Percentiles rank a stretch among this genome's conserved stretches.
These are phyloP conservation scores for Leptothorax acervorum DNA, from an alignment of 2,888 invertebrate species.

Conservation along the genomic window DNA sequence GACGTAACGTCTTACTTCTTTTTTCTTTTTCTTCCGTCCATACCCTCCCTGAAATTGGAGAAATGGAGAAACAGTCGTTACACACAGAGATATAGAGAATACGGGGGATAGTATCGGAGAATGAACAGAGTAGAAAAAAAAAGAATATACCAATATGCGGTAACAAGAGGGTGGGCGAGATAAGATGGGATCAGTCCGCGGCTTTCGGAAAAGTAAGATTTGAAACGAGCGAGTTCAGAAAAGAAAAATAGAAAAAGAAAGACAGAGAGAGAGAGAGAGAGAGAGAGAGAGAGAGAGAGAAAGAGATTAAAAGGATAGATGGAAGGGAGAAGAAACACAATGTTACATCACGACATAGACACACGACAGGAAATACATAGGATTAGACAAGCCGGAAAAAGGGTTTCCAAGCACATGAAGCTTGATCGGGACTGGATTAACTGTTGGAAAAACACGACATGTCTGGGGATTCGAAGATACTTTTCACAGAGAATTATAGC, in stretches of 20 bases:
- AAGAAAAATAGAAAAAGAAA: conserved; percentile 31
- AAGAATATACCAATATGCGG: conserved; percentile 36
- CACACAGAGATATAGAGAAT: conserved; percentile 83
- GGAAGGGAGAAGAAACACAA: conserved; percentile 30
- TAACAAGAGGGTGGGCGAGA: conserved; percentile 22
- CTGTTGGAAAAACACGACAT: not conserved
- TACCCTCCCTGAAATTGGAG: conserved; percentile 93
- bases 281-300: conserved; percentile 37
- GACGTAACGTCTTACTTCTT: conserved; percentile 95
- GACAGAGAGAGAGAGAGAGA: conserved; percentile 28
- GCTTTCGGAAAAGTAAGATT: conserved; percentile 11
- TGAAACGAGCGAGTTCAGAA: not conserved
- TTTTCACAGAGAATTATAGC: conserved; percentile 14
- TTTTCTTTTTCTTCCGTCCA: conserved; percentile 99
- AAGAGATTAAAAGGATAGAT: conserved; percentile 19
- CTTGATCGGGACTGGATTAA: conserved; percentile 59
- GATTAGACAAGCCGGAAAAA: conserved; percentile 59
- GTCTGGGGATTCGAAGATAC: not conserved
- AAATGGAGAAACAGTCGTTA: conserved; percentile 86
- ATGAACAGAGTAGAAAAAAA: conserved; percentile 20
- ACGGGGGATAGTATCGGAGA: conserved; percentile 62
- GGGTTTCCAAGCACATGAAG: conserved; percentile 70
- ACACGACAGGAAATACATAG: conserved; percentile 53
- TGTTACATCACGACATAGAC: conserved; percentile 51
- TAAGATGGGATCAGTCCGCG: conserved; percentile 15